A percentile compares a stretch with the other conserved stretches of the same genome.
These are phyloP conservation scores for Drosophila falleni DNA, from an alignment of 2,888 invertebrate species.

Conservation along the genomic window DNA sequence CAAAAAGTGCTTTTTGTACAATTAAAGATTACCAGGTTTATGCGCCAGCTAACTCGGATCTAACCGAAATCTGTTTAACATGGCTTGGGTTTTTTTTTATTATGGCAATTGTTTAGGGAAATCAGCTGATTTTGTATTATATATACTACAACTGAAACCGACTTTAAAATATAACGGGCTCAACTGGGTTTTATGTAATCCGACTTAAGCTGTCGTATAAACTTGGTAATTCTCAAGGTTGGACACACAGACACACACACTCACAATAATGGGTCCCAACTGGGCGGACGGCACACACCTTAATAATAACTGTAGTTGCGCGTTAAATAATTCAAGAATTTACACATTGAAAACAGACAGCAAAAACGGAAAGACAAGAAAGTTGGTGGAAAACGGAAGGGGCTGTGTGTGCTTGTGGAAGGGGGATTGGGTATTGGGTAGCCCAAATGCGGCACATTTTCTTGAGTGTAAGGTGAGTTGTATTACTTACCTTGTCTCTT, in stretches of 20 bases:
- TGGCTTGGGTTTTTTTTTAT: neutral
- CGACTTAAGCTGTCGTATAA: neutral
- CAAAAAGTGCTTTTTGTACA: slow-evolving; percentile 17
- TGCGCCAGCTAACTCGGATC: neutral
- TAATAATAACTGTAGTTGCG: slow-evolving; percentile 32
- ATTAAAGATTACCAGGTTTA: slow-evolving; percentile 2
- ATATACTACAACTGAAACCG: no score
- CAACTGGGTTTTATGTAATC: neutral
- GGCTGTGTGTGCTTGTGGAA: slow-evolving; percentile 4
- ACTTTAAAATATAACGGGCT: neutral
- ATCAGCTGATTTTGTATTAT: neutral
- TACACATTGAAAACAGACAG: slow-evolving; percentile 11
- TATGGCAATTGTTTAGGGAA: neutral
- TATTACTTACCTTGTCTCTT: slow-evolving; percentile 32
- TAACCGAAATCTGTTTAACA: neutral
- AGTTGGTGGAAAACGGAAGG: neutral
- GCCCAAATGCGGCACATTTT: slow-evolving; percentile 39
- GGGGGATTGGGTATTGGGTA: slow-evolving; percentile 1
- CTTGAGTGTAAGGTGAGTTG: neutral
- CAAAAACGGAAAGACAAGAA: slow-evolving; percentile 9
- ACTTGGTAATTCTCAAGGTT: slow-evolving; percentile 15
- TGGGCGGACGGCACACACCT: slow-evolving; percentile 34
- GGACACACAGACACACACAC: slow-evolving; percentile 2
- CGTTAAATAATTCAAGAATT: slow-evolving; percentile 50
- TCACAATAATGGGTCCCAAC: neutral